phyloP scores from a whole-genome alignment of 2,113 vertebrate species.

The Mustela nigripes region DNA sequence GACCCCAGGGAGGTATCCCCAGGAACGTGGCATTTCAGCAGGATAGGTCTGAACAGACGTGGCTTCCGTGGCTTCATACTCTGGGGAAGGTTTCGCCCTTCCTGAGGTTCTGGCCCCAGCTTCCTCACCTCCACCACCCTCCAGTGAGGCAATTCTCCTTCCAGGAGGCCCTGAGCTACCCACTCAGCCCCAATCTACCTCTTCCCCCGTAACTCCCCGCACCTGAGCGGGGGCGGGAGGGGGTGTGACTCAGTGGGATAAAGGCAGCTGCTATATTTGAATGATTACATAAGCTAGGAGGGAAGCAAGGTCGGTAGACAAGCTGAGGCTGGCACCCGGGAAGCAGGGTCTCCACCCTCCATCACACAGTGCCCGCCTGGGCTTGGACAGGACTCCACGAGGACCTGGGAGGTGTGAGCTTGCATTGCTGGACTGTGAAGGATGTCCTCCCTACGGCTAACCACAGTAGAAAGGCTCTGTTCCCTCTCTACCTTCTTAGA shows the following conservation, averaged over 20 bases:
- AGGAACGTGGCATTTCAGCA: neutral
- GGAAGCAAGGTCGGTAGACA: constrained; percentile 48
- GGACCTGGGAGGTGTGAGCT: neutral
- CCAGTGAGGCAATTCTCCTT: neutral
- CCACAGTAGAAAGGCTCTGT: neutral
- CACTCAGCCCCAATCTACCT: constrained; percentile 45
- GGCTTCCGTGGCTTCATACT: neutral
- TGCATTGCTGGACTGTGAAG: neutral
- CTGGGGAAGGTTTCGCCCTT: neutral
- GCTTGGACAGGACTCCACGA: neutral
- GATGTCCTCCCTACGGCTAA: neutral
- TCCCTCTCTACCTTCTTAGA: neutral
- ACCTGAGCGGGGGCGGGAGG: constrained; percentile 56
- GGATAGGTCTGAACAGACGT: neutral
- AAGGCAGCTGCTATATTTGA: constrained; percentile 83
- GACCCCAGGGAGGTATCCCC: neutral
- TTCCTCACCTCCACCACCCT: neutral
- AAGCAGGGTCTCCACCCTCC: neutral
- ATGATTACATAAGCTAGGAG: constrained; percentile 76
- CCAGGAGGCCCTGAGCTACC: constrained; percentile 54
- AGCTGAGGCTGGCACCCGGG: neutral
- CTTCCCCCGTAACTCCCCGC: constrained; percentile 31
- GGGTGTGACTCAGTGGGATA: constrained; percentile 71
- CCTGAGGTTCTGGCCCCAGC: neutral
- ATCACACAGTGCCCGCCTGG: neutral